Percentiles rank a stretch among this genome's conserved stretches.
Evolutionary conservation across 2,113 vertebrate species (phyloP).

Genomic region (Drymodes brunneopygia): DNA sequence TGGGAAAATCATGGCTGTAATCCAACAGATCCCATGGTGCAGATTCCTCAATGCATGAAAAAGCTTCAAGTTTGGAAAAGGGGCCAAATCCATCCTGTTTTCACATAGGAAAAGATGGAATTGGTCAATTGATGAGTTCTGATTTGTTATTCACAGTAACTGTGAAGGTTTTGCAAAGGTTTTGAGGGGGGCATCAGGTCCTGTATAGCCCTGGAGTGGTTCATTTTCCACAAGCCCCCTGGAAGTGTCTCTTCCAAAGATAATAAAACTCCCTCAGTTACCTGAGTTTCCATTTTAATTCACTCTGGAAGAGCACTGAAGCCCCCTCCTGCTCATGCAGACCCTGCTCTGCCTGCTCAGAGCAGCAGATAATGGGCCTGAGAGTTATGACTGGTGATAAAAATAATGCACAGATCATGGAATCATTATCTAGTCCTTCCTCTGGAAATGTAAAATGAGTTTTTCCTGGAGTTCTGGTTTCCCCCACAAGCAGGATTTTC

Average conservation of each 20-base stretch:
- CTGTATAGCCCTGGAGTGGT: not conserved
- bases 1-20: not conserved
- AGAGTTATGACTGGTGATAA: not conserved
- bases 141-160: not conserved
- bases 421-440: not conserved
- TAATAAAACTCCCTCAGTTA: constrained; percentile 11
- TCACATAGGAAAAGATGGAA: not conserved
- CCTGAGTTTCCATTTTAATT: constrained; percentile 51
- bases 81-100: not conserved
- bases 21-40: rapidly evolving
- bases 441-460: not conserved
- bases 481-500: not conserved
- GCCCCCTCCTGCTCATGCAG: not conserved
- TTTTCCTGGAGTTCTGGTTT: not conserved
- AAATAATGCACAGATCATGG: constrained; percentile 16
- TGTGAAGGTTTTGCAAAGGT: not conserved
- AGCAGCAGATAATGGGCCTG: not conserved
- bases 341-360: not conserved
- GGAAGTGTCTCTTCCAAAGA: not conserved
- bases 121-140: rapidly evolving
- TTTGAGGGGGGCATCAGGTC: not conserved
- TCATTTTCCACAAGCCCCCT: not conserved
- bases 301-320: not conserved
- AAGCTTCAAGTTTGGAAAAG: not conserved
- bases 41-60: not conserved